Evolutionary conservation across 2,113 vertebrate genomes (phyloP), one percentile per base, ranked within the genome.

Genomic region (Leucopsar rothschildi): DNA sequence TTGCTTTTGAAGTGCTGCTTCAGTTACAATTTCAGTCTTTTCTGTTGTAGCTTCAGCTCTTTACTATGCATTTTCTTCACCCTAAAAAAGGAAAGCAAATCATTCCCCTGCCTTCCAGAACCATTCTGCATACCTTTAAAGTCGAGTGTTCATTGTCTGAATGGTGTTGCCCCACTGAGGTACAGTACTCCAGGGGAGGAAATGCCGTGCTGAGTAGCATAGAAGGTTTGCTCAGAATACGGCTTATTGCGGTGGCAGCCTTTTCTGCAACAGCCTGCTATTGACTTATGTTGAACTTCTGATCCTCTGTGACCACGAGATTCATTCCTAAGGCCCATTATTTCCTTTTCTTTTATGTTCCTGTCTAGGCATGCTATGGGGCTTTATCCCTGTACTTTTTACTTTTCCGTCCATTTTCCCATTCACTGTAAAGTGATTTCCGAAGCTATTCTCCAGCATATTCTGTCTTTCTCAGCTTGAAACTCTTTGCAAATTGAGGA

Each of bases 271-370:
- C 28, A 56, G 56, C 24, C 19, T 56, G 35, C 70, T 64, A 20
- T 78, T 96, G 78, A 76, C 45, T 96, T 92, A 42, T 1, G 28
- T 91, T 92, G 68, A 89, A 63, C 77, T 95, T 95, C 76, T 95
- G 78, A 78, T 94, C 73, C 2, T 1, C 66, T 94, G 78, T 90
- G 87, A 82, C 85, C 0, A 0, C 60, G 33, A 89, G 63, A 79
- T 90, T 95, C 73, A 60, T 89, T 96, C 65, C 70, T 90, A 31
- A 89, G 78, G 73, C 52, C 81, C n/a, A 79, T 92, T 96, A 78
- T 94, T 92, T 95, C 49, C 40, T 85, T 84, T 68, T 86, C 64
- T 37, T 91, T 91, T 90, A 64, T 91, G 22, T 82, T 89, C n/a
- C 49, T 87, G 49, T 85, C 37, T 53, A 64, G 73, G 66, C 85